Base-by-base conservation (phyloP, 2,797 vertebrate genomes). In the Pangasius krempfi region DNA sequence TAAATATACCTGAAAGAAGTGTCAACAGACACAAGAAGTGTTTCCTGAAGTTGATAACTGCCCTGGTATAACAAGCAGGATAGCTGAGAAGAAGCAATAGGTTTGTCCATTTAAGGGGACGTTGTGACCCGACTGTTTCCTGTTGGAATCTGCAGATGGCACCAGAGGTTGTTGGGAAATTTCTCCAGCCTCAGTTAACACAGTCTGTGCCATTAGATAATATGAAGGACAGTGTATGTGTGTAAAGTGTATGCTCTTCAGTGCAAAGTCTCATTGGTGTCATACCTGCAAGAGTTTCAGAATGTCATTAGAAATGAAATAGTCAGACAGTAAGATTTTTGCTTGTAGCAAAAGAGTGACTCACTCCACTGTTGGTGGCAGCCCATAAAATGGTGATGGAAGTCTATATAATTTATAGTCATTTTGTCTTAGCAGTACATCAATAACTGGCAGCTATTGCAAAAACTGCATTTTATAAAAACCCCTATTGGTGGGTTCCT, bases 1-100 rank as follows among this genome's bases (percentile, higher is more conserved):
- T 95, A 95, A 94, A 96, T 95, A 95, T 56, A 78, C n/a, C 56
- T 88, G 91, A 85, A 91, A 90, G 89, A 89, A 92, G 62, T 91
- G 91, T 85, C 90, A 86, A 89, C 91, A 89, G 86, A 87, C 18
- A 76, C 18, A 66, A 87, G 85, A 70, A 85, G 89, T 88, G 89
- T 93, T 93, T 94, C 93, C 93, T 93, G 78, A 94, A 94, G 86
- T 91, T n/a, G 37, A 76, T 88, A 90, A 79, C 33, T 84, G 91
- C 89, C 85, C 82, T 37, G 66, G 44, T 56, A 13, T 89, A 52
- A 75, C 25, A 70, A 82, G 68, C 18, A 40, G 72, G 72, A 54
- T 75, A 40, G 70, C 78, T 79, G 60, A 60, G 73, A 70, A 84
- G 40, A 84, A 79, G 85, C 88, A 70, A 84, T 87, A 79, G 86